A percentile compares a stretch with the other conserved stretches of the same genome.
Conservation (phyloP, 1,140 invertebrate genomes). For the Onthophagus taurus region DNA sequence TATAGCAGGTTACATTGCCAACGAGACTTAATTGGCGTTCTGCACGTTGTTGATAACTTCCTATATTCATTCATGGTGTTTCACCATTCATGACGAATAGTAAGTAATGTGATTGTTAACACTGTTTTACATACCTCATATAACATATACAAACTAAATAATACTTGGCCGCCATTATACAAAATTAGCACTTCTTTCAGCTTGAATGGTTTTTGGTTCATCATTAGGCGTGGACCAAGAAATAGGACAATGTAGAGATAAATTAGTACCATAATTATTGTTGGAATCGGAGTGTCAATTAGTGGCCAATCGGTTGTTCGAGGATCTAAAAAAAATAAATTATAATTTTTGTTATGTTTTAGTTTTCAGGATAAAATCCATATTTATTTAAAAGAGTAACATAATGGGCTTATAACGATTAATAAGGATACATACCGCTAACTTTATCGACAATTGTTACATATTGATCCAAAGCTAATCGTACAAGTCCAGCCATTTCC, state of each 20-base stretch:
- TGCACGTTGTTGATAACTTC: too few relatives aligned
- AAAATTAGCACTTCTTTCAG: constrained; percentile 68
- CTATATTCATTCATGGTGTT: background rate
- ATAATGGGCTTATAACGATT: background rate
- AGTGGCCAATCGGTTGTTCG: constrained; percentile 83
- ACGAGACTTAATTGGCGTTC: too few relatives aligned
- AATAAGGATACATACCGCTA: constrained; percentile 37
- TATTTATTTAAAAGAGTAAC: background rate
- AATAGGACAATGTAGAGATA: constrained; percentile 75
- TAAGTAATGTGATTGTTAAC: too few relatives aligned
- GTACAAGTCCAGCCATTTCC: constrained; percentile 45
- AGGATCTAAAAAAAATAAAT: constrained; percentile 54
- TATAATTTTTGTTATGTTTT: background rate
- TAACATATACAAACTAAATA: constrained; percentile 79
- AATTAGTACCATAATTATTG: constrained; percentile 66
- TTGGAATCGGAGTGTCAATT: constrained; percentile 82
- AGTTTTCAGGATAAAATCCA: background rate
- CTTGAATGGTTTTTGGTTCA: constrained; percentile 76
- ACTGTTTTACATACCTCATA: constrained; percentile 64
- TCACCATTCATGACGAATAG: background rate
- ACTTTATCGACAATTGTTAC: constrained; percentile 38
- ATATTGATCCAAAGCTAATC: constrained; percentile 49
- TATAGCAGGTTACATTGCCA: too few relatives aligned
- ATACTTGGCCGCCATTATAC: constrained; percentile 84
- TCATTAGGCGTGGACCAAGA: constrained; percentile 78